Evolutionary conservation across 2,888 invertebrate genomes (phyloP), one percentile per base, ranked within the genome.

Genomic region (Orchestes rusci): DNA sequence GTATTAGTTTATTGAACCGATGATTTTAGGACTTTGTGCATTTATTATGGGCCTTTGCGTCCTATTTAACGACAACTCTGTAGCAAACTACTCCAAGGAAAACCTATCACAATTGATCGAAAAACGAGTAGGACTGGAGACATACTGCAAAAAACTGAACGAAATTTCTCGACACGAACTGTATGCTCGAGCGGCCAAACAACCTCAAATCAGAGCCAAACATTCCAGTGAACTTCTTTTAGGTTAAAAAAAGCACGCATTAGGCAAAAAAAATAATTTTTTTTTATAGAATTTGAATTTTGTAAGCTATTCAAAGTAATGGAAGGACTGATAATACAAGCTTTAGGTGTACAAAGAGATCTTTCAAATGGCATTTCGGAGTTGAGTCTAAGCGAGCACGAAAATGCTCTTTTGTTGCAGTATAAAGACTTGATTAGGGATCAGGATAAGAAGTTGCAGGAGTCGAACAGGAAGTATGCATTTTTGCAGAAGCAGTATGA

Each of bases 41-140:
- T 90, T 96, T 65, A 74, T 96, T 2, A 82, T 99, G 61, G 96
- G 94, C 1, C 75, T 96, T 40, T 93, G 94, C 66, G 79, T 96
- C 16, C 80, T 85, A 59, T 92, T 86, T 67, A 94, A 92, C 60
- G 89, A 92, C 53, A 84, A 90, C 59, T 79, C 83, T 0, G 80
- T 86, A 5, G 72, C 77, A 10, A 79, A 77, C 53, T 88, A 86
- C 58, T 80, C 83, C 1, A 82, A 84, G 63, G 85, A 83, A 53
- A 80, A 82, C 60, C 72, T 96, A 36, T 79, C 83, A 34, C 87
- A 87, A 62, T 72, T 96, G 43, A 80, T 97, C 29, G 82, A 87
- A 48, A 88, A 90, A 61, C 76, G 97, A 51, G 87, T 99, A 46
- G 95, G 93, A 4, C 71, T 87, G 54, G 97, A 99, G 64, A 80